Evolutionary conservation across 2,113 vertebrate species (phyloP).

Genomic region (Verasper variegatus): DNA sequence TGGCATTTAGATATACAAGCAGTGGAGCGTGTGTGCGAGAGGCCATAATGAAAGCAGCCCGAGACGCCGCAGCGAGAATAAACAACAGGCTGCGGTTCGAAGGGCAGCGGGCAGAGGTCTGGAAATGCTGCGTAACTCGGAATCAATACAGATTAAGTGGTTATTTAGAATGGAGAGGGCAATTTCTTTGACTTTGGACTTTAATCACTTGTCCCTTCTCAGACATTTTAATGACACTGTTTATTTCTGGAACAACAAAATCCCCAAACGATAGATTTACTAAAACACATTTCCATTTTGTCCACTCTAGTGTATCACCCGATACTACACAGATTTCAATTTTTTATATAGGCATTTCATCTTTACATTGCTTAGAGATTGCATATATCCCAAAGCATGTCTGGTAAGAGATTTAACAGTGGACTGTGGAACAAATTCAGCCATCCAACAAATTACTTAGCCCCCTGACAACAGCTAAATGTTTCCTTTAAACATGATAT

Average conservation of each 20-base stretch:
- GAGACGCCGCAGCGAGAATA: constrained; percentile 54
- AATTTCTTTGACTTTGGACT: constrained; percentile 69
- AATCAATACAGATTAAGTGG: constrained; percentile 80
- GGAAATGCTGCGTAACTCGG: constrained; percentile 58
- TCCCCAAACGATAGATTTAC: constrained; percentile 12
- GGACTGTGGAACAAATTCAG: not conserved
- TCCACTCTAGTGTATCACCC: not conserved
- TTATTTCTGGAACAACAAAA: constrained; percentile 20
- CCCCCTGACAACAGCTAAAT: not conserved
- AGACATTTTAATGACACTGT: constrained; percentile 55
- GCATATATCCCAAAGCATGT: not conserved
- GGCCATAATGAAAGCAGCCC: constrained; percentile 66
- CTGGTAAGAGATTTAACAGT: not conserved
- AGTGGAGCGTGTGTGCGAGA: constrained; percentile 37
- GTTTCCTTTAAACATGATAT: not conserved
- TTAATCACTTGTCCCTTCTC: constrained; percentile 60
- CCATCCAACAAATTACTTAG: not conserved
- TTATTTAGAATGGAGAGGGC: constrained; percentile 65
- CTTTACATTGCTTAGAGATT: constrained; percentile 14
- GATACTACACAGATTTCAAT: not conserved
- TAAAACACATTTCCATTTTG: constrained; percentile 11
- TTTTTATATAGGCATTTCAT: constrained; percentile 18
- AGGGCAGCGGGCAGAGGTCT: constrained; percentile 59
- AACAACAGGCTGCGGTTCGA: constrained; percentile 55
- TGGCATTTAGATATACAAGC: constrained; percentile 56